A percentile compares a stretch with the other conserved stretches of the same genome.
phyloP scores from a whole-genome alignment of 2,888 invertebrate species.

The Cetonia aurata region DNA sequence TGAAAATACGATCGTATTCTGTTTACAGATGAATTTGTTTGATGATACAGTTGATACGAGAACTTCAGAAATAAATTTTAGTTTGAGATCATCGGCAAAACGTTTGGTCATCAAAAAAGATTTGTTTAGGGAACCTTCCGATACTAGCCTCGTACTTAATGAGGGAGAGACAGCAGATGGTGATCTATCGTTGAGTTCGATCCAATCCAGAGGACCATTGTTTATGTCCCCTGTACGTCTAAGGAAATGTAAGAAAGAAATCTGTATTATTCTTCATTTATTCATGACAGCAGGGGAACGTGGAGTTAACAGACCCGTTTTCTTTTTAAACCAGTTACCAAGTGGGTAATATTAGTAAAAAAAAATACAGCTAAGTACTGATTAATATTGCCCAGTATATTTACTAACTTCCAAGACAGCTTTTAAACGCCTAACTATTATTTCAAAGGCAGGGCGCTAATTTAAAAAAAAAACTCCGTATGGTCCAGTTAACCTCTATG shows the following conservation, averaged over 20 bases:
- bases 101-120: constrained; percentile 79
- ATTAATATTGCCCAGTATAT: no score
- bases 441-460: no score
- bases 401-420: no score
- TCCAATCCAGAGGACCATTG: constrained; percentile 2
- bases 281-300: no score
- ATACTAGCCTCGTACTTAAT: background rate
- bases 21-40: constrained; percentile 80
- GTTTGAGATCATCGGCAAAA: constrained; percentile 76
- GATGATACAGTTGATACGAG: constrained; percentile 89
- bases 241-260: constrained; percentile 15
- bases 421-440: no score
- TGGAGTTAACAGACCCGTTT: no score
- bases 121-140: background rate
- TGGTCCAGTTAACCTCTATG: no score
- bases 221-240: constrained; percentile 1
- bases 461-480: no score
- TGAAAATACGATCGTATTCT: constrained; percentile 48
- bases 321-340: no score
- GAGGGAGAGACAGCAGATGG: background rate
- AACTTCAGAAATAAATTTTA: constrained; percentile 67
- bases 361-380: no score
- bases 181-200: background rate
- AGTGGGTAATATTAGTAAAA: no score
- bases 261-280: no score